Conservation (phyloP, 2,888 invertebrate genomes). For the Ochlodes sylvanus region DNA sequence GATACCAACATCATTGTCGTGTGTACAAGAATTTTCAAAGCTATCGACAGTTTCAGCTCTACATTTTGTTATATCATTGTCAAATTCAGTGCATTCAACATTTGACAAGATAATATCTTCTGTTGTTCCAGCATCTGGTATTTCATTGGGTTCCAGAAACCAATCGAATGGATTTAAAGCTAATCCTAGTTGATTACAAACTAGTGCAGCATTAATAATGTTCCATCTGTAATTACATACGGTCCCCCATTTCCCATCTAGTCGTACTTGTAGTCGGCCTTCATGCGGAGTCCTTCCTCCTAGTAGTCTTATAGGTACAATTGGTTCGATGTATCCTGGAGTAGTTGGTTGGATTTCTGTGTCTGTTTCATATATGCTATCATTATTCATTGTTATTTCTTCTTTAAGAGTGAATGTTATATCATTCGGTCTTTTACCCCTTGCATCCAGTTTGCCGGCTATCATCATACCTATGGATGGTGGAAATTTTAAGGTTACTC, state of each 20-base stretch:
- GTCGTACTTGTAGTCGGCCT: slow-evolving; percentile 94
- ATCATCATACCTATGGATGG: slow-evolving; percentile 98
- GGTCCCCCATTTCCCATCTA: slow-evolving; percentile 97
- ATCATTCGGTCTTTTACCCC: slow-evolving; percentile 91
- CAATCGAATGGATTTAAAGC: slow-evolving; percentile 97
- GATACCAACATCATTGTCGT: slow-evolving; percentile 94
- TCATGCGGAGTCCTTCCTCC: slow-evolving; percentile 93
- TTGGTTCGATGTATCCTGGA: slow-evolving; percentile 85
- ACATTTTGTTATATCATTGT: slow-evolving; percentile 95
- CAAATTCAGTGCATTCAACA: slow-evolving; percentile 95
- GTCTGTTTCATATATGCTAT: slow-evolving; percentile 86
- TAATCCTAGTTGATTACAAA: slow-evolving; percentile 97
- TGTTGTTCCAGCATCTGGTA: slow-evolving; percentile 90
- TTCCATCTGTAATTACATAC: slow-evolving; percentile 99
- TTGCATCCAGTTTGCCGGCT: slow-evolving; percentile 94
- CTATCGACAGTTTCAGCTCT: slow-evolving; percentile 90
- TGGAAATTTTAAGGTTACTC: slow-evolving; percentile 95
- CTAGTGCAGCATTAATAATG: slow-evolving; percentile 94
- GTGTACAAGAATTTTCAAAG: slow-evolving; percentile 95
- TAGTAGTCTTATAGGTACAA: slow-evolving; percentile 90
- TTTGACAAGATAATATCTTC: slow-evolving; percentile 93
- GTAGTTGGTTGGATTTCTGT: slow-evolving; percentile 86
- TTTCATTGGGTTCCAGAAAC: slow-evolving; percentile 92
- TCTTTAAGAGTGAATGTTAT: slow-evolving; percentile 92
- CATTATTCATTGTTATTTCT: slow-evolving; percentile 87